Conservation (phyloP, 1,140 invertebrate genomes). For the Drosophila truncata region DNA sequence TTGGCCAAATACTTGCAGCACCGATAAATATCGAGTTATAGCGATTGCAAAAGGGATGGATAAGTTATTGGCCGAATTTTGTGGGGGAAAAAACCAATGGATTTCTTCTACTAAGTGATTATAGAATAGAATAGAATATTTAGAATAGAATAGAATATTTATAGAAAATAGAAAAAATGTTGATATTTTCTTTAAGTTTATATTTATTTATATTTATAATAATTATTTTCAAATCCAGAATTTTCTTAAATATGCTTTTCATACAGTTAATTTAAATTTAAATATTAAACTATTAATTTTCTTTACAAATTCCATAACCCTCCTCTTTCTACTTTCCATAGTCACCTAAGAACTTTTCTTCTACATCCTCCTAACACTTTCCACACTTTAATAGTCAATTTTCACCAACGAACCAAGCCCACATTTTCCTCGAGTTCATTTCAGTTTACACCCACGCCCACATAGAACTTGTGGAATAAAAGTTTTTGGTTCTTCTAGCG, state of each 20-base stretch:
- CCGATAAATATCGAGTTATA: conserved; percentile 28
- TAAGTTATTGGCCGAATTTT: background rate
- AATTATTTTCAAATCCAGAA: background rate
- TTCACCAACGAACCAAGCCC: conserved; percentile 11
- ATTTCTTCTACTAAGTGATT: too few relatives aligned
- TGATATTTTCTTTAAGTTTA: background rate
- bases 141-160: too few relatives aligned
- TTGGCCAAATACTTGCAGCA: conserved; percentile 19
- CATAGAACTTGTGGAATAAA: conserved; percentile 15
- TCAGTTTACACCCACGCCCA: conserved; percentile 3
- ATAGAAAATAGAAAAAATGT: background rate
- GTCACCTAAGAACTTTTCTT: background rate
- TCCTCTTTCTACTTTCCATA: background rate
- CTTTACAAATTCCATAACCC: too few relatives aligned
- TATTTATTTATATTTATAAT: background rate
- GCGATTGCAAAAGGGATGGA: background rate
- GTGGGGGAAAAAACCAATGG: too few relatives aligned
- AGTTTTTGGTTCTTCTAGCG: conserved; percentile 41
- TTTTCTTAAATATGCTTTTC: background rate
- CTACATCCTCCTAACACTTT: background rate
- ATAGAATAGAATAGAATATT: too few relatives aligned
- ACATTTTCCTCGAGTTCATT: conserved; percentile 28
- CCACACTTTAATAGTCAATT: conserved; percentile 16
- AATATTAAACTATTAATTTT: background rate
- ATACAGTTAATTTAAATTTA: background rate